Percentiles rank a stretch among this genome's conserved stretches.
phyloP scores from a whole-genome alignment of 2,888 invertebrate genomes.

The Tachina lurida region DNA sequence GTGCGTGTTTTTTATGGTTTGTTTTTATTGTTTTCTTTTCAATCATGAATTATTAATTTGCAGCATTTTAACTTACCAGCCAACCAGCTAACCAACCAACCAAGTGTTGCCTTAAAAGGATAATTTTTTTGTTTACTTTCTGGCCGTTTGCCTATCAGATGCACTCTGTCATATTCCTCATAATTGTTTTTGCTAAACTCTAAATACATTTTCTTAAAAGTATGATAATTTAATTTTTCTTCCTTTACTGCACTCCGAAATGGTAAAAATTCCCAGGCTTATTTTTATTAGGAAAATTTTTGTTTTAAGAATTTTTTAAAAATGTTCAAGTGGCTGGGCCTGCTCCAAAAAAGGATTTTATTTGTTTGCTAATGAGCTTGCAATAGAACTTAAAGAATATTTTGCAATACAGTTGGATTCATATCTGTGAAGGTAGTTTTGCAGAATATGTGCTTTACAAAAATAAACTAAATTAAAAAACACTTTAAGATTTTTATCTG shows the following conservation, averaged over 20 bases:
- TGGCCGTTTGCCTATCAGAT: conserved; percentile 65
- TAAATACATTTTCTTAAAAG: conserved; percentile 13
- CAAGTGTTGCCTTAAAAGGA: conserved; percentile 72
- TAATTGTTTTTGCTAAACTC: conserved; percentile 61
- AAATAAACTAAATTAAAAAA: neutral
- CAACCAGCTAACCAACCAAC: conserved; percentile 50
- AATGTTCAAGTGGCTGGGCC: neutral
- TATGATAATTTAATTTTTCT: conserved; percentile 30
- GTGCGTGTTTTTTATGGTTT: conserved; percentile 69
- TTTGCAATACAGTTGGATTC: neutral
- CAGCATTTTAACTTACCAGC: conserved; percentile 57
- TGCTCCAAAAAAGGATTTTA: conserved; percentile 9
- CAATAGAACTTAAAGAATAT: conserved; percentile 4
- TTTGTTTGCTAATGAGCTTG: conserved; percentile 18
- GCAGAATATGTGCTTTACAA: too few relatives aligned
- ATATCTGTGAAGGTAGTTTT: neutral
- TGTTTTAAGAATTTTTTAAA: neutral
- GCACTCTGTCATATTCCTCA: conserved; percentile 71
- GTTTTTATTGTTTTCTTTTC: conserved; percentile 44
- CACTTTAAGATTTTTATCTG: too few relatives aligned
- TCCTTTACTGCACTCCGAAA: conserved; percentile 9
- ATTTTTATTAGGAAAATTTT: conserved; percentile 21
- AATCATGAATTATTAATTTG: conserved; percentile 71
- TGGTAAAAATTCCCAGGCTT: conserved; percentile 39
- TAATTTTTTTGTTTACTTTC: conserved; percentile 15